Evolutionary conservation across 2,113 vertebrate genomes (phyloP).

Genomic region (Hucho hucho): DNA sequence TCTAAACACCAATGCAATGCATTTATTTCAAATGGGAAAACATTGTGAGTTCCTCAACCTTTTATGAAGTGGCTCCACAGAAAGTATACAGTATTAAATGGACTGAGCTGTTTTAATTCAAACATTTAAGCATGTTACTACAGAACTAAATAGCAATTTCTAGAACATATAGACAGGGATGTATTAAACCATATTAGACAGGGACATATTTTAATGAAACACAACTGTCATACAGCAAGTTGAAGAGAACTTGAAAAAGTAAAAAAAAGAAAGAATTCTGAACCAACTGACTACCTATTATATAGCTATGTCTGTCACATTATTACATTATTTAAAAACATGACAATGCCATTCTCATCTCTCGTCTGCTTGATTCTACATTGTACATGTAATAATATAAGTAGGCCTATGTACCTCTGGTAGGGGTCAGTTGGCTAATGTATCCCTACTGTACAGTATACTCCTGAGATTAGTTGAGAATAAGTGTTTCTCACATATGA

Average conservation of each 20-base stretch:
- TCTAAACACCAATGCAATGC: conserved; percentile 45
- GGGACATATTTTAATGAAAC: too few relatives aligned
- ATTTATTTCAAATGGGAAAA: conserved; percentile 40
- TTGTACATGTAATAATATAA: too few relatives aligned
- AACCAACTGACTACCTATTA: conserved; percentile 23
- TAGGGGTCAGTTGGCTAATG: too few relatives aligned
- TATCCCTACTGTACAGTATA: not conserved
- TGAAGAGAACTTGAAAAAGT: not conserved
- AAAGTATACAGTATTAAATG: conserved; percentile 19
- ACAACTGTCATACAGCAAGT: conserved; percentile 22
- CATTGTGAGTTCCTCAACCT: conserved; percentile 25
- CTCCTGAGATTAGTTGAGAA: too few relatives aligned
- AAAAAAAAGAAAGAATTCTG: not conserved
- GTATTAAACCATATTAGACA: not conserved
- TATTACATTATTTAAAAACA: conserved; percentile 9
- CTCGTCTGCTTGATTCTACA: too few relatives aligned
- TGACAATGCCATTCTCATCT: conserved; percentile 2
- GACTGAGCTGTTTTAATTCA: not conserved
- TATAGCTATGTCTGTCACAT: conserved; percentile 24
- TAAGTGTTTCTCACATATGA: too few relatives aligned
- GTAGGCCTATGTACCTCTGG: too few relatives aligned
- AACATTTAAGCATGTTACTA: conserved; percentile 14
- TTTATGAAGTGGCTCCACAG: conserved; percentile 52
- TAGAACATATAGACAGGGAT: not conserved
- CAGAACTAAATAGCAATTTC: conserved; percentile 37